phyloP scores from a whole-genome alignment of 2,888 invertebrate species.

The Nymphalis urticae region DNA sequence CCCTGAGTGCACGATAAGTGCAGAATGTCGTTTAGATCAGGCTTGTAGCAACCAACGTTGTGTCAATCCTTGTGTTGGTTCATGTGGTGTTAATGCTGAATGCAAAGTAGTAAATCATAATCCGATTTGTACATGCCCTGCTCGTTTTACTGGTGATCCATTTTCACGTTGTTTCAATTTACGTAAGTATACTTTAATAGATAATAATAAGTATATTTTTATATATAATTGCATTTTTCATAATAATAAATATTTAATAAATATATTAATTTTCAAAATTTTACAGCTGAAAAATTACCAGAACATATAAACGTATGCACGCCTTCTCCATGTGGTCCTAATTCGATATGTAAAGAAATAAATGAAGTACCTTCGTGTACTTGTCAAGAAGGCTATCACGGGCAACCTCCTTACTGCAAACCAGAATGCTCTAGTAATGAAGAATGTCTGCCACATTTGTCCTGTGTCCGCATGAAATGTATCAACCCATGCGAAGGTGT shows the following conservation, averaged over 20 bases:
- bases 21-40: conserved; percentile 86
- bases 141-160: conserved; percentile 84
- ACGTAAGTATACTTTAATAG: conserved; percentile 63
- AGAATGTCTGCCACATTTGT: conserved; percentile 85
- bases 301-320: conserved; percentile 84
- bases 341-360: conserved; percentile 85
- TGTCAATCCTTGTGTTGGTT: conserved; percentile 86
- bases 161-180: conserved; percentile 82
- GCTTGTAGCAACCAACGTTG: conserved; percentile 88
- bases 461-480: conserved; percentile 89
- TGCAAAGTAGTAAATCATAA: conserved; percentile 90
- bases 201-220: conserved; percentile 54
- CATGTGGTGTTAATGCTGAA: conserved; percentile 86
- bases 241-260: no score
- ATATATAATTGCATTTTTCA: no score
- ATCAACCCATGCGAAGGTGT: conserved; percentile 87
- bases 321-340: conserved; percentile 90
- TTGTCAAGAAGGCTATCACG: conserved; percentile 85
- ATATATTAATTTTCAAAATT: conserved; percentile 17
- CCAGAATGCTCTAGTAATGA: conserved; percentile 90
- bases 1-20: conserved; percentile 87
- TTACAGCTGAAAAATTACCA: conserved; percentile 76
- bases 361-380: conserved; percentile 88
- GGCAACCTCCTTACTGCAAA: conserved; percentile 88
- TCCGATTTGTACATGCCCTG: conserved; percentile 86